Evolutionary conservation across 2,888 invertebrate species (phyloP).

Genomic region (Zootermopsis nevadensis): DNA sequence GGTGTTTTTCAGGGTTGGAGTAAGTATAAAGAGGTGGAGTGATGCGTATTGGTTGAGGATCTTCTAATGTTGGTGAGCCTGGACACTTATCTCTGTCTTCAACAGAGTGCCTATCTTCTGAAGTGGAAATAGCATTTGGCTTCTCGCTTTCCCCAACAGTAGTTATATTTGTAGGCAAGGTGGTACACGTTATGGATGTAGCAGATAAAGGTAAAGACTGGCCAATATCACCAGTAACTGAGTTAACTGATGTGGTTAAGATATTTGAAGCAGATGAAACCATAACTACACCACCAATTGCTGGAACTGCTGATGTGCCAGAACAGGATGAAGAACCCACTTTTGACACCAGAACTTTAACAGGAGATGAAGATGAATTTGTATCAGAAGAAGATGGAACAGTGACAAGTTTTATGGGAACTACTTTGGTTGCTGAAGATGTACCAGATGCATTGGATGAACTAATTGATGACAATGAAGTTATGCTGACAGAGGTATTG

Average conservation of each 20-base stretch:
- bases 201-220: neutral
- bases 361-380: neutral
- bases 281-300: too few species aligned
- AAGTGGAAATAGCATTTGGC: neutral
- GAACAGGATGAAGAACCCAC: neutral
- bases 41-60: constrained; percentile 76
- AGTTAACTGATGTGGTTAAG: neutral
- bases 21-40: constrained; percentile 83
- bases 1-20: constrained; percentile 76
- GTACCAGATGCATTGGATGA: neutral
- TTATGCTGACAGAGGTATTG: neutral
- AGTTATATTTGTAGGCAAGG: neutral
- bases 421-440: neutral
- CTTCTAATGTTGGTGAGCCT: constrained; percentile 59
- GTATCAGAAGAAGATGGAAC: neutral
- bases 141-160: neutral
- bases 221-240: neutral
- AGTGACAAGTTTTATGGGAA: neutral
- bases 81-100: constrained; percentile 54
- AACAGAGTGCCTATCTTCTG: constrained; percentile 57
- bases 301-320: neutral
- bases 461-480: neutral
- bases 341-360: constrained; percentile 29
- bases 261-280: neutral
- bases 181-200: neutral